A percentile compares a stretch with the other conserved stretches of the same genome.
Conservation (phyloP, 2,113 vertebrate genomes). For the Promerops cafer region DNA sequence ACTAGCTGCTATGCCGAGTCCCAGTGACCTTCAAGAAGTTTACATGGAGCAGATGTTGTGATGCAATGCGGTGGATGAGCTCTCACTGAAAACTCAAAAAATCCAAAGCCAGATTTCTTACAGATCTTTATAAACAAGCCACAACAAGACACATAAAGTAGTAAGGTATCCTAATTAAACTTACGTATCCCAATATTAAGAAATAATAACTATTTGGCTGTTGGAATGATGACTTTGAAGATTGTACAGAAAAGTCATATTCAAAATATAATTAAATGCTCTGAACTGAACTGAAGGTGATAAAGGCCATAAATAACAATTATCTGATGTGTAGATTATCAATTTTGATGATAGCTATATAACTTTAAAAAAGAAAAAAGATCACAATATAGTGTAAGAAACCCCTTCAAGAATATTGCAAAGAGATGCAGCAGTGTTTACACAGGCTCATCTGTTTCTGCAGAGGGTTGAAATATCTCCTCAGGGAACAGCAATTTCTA, state of each 20-base stretch:
- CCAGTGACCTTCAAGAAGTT: background rate
- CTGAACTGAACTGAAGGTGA: background rate
- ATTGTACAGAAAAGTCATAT: background rate
- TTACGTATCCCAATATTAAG: background rate
- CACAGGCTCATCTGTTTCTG: background rate
- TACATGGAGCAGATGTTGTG: background rate
- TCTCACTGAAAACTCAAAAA: background rate
- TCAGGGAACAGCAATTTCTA: background rate
- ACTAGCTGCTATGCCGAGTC: background rate
- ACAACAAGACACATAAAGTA: background rate
- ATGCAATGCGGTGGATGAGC: background rate
- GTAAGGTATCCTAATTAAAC: background rate
- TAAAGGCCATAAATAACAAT: background rate
- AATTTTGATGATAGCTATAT: background rate
- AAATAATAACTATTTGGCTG: background rate
- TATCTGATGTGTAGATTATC: background rate
- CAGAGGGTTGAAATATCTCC: background rate
- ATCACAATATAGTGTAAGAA: background rate
- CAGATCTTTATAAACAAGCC: background rate
- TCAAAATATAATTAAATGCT: background rate
- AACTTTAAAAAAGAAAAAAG: background rate
- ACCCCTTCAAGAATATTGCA: background rate
- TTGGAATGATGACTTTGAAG: background rate
- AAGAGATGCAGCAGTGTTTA: background rate
- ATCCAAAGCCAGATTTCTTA: background rate